Base-by-base conservation (phyloP, 2,113 vertebrate species). In the Pelodiscus sinensis region DNA sequence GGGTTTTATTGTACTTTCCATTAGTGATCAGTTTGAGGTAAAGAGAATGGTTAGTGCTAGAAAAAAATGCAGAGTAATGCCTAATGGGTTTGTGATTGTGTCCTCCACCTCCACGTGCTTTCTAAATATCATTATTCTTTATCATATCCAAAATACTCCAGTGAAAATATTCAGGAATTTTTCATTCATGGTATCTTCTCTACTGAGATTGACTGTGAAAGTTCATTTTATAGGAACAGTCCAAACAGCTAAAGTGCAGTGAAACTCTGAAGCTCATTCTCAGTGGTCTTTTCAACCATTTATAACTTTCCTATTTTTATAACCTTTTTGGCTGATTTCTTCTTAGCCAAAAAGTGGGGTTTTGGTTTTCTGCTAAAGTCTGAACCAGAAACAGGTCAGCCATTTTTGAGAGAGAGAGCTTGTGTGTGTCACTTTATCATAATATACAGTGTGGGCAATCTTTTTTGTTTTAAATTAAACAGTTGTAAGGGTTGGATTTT, bases 91-190 rank as follows among this genome's bases (percentile, higher is more conserved):
- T 73, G 35, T 38, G 18, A 22, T 35, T 35, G 6, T 19, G 38
- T 73, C n/a, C 60, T 7, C 0, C 16, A 56, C 7, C 1, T 19
- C 18, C 18, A 21, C 12, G 3, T 10, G 60, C 60, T 51, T 8
- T 73, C 79, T 73, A 79, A n/a, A 31, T 24, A 2, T 25, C 29
- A 3, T 79, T 35, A 25, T 84, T 87, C n/a, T 80, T 89, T 18
- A 35, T 89, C 16, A 86, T 31, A 77, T 4, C 16, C 75, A 78
- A 8, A 71, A 87, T 60, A 31, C 6, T 51, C 44, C 50, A 22
- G 6, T 75, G 86, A 86, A 52, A 68, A 81, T 77, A 87, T 2
- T 51, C 77, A 54, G 3, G 4, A 21, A 27, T 44, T 6, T 0
- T 0, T 81, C 50, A 3, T 50, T 56, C 79, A 22, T 54, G n/a